Base-by-base conservation (phyloP, 2,113 vertebrate species). In the Bagarius yarrelli region DNA sequence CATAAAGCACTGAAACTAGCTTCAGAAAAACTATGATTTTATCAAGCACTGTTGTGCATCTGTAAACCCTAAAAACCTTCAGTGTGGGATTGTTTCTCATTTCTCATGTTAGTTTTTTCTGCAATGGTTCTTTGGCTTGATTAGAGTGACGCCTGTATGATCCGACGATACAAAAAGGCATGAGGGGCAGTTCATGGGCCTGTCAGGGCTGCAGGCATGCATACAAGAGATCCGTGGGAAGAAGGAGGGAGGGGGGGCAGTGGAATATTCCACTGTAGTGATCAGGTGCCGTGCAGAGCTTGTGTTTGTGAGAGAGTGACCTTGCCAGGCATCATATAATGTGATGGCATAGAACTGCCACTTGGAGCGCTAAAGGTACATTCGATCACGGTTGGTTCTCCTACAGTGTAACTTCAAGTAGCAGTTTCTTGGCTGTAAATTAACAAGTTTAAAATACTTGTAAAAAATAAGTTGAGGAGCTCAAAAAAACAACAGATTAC, bases 231-330 rank as follows among this genome's bases (percentile, higher is more conserved):
- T 64, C 23, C 5, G 14, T 47, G 71, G 27, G 16, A 47, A 25
- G 34, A 47, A 57, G 34, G 52, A 25, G 55, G 2, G 57, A 13
- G 34, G 1, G 55, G 19, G 73, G 56, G 19, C 59, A 55, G 66
- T 84, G 83, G 83, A 84, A 84, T 80, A 84, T 84, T 84, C 78
- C 83, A 84, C 73, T 81, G 80, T 76, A 47, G 19, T 34, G 63
- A 76, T 56, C 55, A 78, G 63, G 50, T 59, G 36, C 61, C 60
- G 74, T 40, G 70, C 70, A 25, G 63, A 44, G 69, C 52, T 44
- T 36, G 79, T 53, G 71, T 32, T 25, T 50, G 53, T 21, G 64
- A 23, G 30, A 53, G 52, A 34, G 19, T 80, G 77, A 79, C 85
- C 82, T 79, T 79, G 76, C 12, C n/a, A 32, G 27, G 47, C 60